Evolutionary conservation across 2,113 vertebrate genomes (phyloP), one percentile per base, ranked within the genome.

Genomic region (Scortum barcoo): DNA sequence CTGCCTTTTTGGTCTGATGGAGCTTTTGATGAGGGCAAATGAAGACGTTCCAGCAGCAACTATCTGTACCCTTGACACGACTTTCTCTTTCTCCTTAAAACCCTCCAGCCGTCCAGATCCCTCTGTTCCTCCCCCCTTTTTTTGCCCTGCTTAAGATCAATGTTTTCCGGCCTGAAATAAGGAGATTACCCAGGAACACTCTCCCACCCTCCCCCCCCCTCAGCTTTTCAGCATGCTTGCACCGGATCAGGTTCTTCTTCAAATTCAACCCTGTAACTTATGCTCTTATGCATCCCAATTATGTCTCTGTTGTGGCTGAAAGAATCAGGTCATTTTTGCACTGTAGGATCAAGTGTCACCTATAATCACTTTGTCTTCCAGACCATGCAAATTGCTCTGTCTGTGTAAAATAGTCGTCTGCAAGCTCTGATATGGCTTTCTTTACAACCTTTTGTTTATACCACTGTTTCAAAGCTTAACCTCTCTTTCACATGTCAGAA

Each of bases 111-210:
- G 50, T 36, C 33, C 33, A 36, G 72, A 70, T 86, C 69, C 74
- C 54, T 65, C 57, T 53, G 33, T 51, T 53, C 62, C 44, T 22
- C 58, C 38, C 36, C 28, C 66, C 13, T 44, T n/a, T n/a, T n/a
- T n/a, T 75, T 57, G 76, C 82, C 26, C 84, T 65, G 74, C 75
- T 89, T 65, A 68, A 92, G 90, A 94, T 93, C 92, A 83, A 76
- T 91, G 94, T 88, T 89, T 93, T 92, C 87, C 78, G 40, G 92
- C 76, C 87, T 72, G 89, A 91, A 94, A 92, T 93, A 93, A 94
- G 90, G 80, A 90, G 90, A 94, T 95, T 94, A 94, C 78, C 81
- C 84, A 74, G 80, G 33, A 78, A 70, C 88, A 79, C 85, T 72
- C 86, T 85, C 77, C 66, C 72, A 40, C 38, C 82, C 84, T 80